Evolutionary conservation across 2,113 vertebrate species (phyloP).

Genomic region (Bubo blakistoni): DNA sequence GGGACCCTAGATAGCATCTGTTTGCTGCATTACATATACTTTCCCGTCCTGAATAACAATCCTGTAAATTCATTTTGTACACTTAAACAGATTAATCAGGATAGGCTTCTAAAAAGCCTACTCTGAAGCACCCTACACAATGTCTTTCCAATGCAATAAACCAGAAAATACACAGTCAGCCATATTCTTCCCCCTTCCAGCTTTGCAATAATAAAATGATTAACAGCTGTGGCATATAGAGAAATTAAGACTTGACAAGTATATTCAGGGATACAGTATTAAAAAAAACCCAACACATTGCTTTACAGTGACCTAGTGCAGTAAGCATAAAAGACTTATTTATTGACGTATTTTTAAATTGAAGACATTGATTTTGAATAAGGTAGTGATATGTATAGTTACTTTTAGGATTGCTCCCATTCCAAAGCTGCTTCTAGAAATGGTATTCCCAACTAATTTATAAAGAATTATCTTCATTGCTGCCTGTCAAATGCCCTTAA

Average conservation of each 20-base stretch:
- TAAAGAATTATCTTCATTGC: background rate
- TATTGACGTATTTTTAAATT: background rate
- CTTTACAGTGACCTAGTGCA: background rate
- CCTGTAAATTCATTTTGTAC: background rate
- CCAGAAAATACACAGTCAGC: background rate
- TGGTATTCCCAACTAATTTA: conserved; percentile 3
- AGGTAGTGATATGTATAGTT: background rate
- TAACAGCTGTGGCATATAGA: background rate
- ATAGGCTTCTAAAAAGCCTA: background rate
- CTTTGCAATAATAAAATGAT: background rate
- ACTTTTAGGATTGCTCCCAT: background rate
- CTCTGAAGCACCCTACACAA: background rate
- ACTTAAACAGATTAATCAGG: background rate
- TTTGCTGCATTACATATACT: background rate
- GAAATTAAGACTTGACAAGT: background rate
- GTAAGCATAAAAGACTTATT: background rate
- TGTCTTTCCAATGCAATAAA: background rate
- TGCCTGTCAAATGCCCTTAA: conserved; percentile 25
- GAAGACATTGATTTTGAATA: background rate
- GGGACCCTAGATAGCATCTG: background rate
- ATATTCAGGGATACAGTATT: background rate
- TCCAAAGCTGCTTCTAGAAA: background rate
- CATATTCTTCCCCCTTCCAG: background rate
- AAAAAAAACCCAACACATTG: background rate
- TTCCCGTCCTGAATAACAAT: background rate